Percentiles rank a stretch among this genome's conserved stretches.
phyloP scores from a whole-genome alignment of 2,113 vertebrate genomes.

The Nibea albiflora region DNA sequence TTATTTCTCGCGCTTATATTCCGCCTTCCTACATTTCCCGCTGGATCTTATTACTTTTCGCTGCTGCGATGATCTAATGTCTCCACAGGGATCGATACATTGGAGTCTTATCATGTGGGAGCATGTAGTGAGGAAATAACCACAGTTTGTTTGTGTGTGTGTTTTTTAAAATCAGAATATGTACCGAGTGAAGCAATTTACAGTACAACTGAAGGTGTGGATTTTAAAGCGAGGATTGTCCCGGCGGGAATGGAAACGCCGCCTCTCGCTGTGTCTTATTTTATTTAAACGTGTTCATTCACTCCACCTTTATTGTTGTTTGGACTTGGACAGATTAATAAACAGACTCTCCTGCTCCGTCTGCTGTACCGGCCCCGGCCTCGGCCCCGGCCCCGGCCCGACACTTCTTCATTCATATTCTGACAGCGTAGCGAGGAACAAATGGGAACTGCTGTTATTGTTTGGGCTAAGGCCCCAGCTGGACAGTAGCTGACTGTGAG shows the following conservation, averaged over 20 bases:
- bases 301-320: slow-evolving; percentile 17
- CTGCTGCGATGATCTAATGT: slow-evolving; percentile 18
- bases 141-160: neutral
- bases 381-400: neutral
- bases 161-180: neutral
- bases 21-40: slow-evolving; percentile 2
- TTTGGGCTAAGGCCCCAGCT: slow-evolving; percentile 68
- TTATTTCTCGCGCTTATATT: neutral
- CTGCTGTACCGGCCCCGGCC: neutral
- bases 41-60: slow-evolving; percentile 35
- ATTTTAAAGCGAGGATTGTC: neutral
- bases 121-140: neutral
- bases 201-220: neutral
- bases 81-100: slow-evolving; percentile 38
- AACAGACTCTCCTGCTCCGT: slow-evolving; percentile 11
- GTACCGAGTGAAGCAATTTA: slow-evolving; percentile 20
- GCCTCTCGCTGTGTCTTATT: neutral
- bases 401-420: slow-evolving; percentile 67
- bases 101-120: slow-evolving; percentile 9
- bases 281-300: slow-evolving; percentile 16
- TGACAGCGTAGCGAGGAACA: slow-evolving; percentile 34
- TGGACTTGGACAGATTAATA: slow-evolving; percentile 45
- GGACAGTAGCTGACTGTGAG: slow-evolving; percentile 66
- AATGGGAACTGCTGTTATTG: slow-evolving; percentile 69
- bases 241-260: slow-evolving; percentile 1